Base-by-base conservation (phyloP, 2,888 invertebrate genomes). In the Platyscelio sp. region DNA sequence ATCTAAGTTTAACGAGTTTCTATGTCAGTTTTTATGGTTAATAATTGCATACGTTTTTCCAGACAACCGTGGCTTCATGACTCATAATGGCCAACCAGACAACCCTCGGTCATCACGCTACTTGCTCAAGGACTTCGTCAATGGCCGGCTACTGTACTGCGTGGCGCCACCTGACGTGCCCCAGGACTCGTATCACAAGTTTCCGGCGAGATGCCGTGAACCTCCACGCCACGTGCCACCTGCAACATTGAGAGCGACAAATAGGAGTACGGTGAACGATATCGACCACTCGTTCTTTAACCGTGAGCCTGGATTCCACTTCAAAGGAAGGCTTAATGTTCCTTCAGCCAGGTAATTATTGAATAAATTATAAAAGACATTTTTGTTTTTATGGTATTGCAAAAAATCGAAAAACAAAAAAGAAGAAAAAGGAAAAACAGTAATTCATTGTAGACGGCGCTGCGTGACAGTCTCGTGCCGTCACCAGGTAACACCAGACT, bases 31-130 rank as follows among this genome's bases (percentile, higher is more conserved):
- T 24, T 26, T 43, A 13, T 5, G n/a, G n/a, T 43, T 43, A 3
- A 13, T 43, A 13, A 15, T 43, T 11, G 11, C 18, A 40, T 13
- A 13, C 13, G 40, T 15, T 11, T 33, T 33, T 33, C 33, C 93
- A 98, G 98, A 96, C 93, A 98, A 98, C 94, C 95, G 99, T 90
- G 99, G 99, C 22, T 99, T 98, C 94, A 99, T 99, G 99, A 98
- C 99, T 0, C 97, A 98, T 11, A 97, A 97, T 79, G 99, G 99
- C 0, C 97, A 98, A 89, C 99, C 99, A 0, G 99, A 99, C 94
- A 97, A 97, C 93, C 96, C 99, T 0, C 96, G 99, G 26, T 97
- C 99, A 0, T 97, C 99, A 0, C 95, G 99, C 40, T 96, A 97
- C 80, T 94, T 99, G 82, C 95, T 99, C 0, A 99, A 99, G 92